Percentiles rank a stretch among this genome's conserved stretches.
phyloP scores from a whole-genome alignment of 2,888 invertebrate genomes.

The Tuta absoluta region DNA sequence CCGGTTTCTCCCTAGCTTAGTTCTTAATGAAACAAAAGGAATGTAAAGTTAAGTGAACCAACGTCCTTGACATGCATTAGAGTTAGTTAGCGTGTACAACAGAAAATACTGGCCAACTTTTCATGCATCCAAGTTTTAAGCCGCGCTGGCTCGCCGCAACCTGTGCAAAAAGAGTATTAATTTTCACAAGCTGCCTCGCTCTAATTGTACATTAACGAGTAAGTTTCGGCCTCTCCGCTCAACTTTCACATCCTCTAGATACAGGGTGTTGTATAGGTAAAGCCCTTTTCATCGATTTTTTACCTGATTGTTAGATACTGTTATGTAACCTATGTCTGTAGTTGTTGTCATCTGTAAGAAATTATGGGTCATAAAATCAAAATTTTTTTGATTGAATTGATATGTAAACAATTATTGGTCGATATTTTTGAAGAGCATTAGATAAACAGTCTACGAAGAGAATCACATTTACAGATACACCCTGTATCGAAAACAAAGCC shows the following conservation, averaged over 20 bases:
- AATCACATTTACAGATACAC: too few relatives aligned
- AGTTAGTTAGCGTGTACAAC: constrained; percentile 9
- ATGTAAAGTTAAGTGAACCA: neutral
- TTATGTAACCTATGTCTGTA: too few relatives aligned
- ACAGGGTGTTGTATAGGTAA: too few relatives aligned
- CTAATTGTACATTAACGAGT: constrained; percentile 61
- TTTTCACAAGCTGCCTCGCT: constrained; percentile 59
- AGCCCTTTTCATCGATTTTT: too few relatives aligned
- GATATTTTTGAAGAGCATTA: too few relatives aligned
- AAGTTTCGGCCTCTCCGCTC: constrained; percentile 65
- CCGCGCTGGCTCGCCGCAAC: constrained; percentile 30
- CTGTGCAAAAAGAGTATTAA: constrained; percentile 61
- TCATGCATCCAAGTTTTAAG: constrained; percentile 17
- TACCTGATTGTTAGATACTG: too few relatives aligned
- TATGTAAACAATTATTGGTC: too few relatives aligned
- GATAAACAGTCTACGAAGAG: too few relatives aligned
- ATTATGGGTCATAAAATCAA: too few relatives aligned
- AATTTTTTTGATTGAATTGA: too few relatives aligned
- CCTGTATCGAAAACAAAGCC: constrained; percentile 31
- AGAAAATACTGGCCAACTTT: constrained; percentile 3
- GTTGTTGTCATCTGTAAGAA: too few relatives aligned
- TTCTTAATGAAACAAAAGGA: neutral
- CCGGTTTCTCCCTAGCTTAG: too few relatives aligned
- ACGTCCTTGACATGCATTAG: constrained; percentile 15
- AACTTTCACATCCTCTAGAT: neutral